phyloP scores from a whole-genome alignment of 92 coral and sea anemone genomes.

The Siderastrea radians region DNA sequence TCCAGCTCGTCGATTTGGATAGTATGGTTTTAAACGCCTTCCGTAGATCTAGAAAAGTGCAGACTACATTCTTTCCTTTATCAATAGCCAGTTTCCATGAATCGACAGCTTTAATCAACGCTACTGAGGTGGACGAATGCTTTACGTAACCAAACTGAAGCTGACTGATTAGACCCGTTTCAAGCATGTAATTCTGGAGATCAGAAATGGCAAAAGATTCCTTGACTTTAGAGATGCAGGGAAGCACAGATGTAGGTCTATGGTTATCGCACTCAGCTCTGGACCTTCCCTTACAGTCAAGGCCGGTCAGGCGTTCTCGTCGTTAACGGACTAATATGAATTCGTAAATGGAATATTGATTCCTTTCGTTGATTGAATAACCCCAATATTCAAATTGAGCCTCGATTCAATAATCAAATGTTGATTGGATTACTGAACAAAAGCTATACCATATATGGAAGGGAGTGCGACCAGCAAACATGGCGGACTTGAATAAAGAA shows the following conservation, averaged over 20 bases:
- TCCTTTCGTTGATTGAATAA: too few species aligned
- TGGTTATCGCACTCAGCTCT: slow-evolving; percentile 50
- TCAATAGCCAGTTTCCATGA: slow-evolving; percentile 66
- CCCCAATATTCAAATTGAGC: too few species aligned
- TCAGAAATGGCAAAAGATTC: slow-evolving; percentile 46
- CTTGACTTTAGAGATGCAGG: slow-evolving; percentile 52
- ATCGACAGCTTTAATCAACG: slow-evolving; percentile 46
- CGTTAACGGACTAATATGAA: too few species aligned
- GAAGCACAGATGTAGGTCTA: slow-evolving; percentile 58
- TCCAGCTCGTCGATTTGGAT: slow-evolving; percentile 39
- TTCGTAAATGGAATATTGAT: too few species aligned
- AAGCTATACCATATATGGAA: too few species aligned
- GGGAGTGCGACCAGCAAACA: too few species aligned
- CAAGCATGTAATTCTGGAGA: slow-evolving; percentile 30
- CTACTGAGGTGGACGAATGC: slow-evolving; percentile 54
- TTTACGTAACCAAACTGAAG: slow-evolving; percentile 52
- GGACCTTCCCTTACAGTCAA: slow-evolving; percentile 57
- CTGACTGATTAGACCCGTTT: slow-evolving; percentile 28
- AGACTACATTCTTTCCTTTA: slow-evolving; percentile 59
- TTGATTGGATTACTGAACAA: too few species aligned
- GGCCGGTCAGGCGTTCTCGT: too few species aligned
- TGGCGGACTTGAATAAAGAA: too few species aligned
- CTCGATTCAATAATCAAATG: too few species aligned
- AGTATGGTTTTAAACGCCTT: slow-evolving; percentile 65
- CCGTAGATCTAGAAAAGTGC: slow-evolving; percentile 51